These are phyloP conservation scores for Acropternis orthonyx DNA, from an alignment of 2,797 vertebrate species.

Conservation along the genomic window DNA sequence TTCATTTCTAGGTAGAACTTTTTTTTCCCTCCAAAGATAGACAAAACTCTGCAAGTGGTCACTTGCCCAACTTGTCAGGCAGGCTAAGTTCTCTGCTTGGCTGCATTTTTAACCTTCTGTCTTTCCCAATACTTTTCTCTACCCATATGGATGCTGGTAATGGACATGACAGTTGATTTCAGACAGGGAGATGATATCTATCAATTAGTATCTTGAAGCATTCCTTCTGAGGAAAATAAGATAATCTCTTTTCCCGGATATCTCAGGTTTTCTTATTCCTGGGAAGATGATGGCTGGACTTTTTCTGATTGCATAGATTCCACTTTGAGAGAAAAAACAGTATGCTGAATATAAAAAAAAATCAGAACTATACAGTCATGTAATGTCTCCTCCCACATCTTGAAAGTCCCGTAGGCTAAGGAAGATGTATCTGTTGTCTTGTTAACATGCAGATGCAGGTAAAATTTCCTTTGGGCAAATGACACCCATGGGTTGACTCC, in stretches of 20 bases:
- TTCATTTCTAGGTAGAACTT: not conserved
- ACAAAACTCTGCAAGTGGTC: not conserved
- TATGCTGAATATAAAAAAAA: not conserved
- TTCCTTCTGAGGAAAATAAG: not conserved
- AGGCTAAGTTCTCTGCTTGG: not conserved
- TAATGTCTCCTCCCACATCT: not conserved
- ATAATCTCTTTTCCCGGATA: not conserved
- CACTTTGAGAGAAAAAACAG: not conserved
- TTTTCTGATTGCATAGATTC: not conserved
- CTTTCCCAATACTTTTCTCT: not conserved
- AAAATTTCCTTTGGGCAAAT: not conserved
- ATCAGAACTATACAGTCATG: not conserved
- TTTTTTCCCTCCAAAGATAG: not conserved
- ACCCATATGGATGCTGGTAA: not conserved
- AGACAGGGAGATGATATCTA: not conserved
- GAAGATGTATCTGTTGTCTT: not conserved
- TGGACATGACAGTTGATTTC: not conserved
- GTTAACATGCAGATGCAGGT: not conserved
- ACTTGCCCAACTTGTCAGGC: not conserved
- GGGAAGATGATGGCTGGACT: not conserved
- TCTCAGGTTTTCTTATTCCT: not conserved
- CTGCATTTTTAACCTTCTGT: not conserved
- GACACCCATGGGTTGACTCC: not conserved
- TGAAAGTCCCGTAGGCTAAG: not conserved
- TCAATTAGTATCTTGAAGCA: not conserved